Base-by-base conservation (phyloP, 2,797 vertebrate genomes). In the Gymnothorax javanicus region DNA sequence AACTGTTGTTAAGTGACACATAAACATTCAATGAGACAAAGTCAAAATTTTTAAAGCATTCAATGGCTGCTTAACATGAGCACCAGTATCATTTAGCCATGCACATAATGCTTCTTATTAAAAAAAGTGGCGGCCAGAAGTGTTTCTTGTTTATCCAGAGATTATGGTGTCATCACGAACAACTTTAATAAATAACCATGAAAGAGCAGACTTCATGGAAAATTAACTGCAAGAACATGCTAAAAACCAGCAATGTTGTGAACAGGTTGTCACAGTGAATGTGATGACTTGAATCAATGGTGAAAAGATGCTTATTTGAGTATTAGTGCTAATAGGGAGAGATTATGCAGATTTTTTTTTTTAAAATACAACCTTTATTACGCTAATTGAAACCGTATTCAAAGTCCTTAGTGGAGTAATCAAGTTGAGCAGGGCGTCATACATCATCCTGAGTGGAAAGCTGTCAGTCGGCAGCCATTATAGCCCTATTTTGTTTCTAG, bases 341-440 rank as follows among this genome's bases (percentile, higher is more conserved):
- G 96, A 97, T 97, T 97, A 97, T 97, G 95, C 96, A 95, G 96
- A 96, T 95, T 96, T 97, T 97, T 97, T 96, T 96, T 96, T 96
- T 95, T 43, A 43, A n/a, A n/a, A 96, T 96, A 95, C 96, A 96
- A 97, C 96, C 96, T 97, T 97, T 96, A 96, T 95, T 95, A 95
- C 96, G 96, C 96, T 97, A 97, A 97, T 97, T 97, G 97, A 97
- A 97, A 97, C 97, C 97, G 96, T 97, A 96, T 96, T 96, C 95
- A 95, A 96, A 97, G 95, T 97, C 96, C 94, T 96, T 96, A 96
- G 94, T 93, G 94, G 94, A 95, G 94, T 97, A 97, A 97, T 97
- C 96, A 97, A 97, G 95, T 97, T 97, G 97, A 97, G 97, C 96
- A 97, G 89, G 92, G 96, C 96, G 96, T 96, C 96, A 97, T 97